These are phyloP conservation scores for Oreochromis mossambicus DNA, from an alignment of 2,797 vertebrate species.

Conservation along the genomic window DNA sequence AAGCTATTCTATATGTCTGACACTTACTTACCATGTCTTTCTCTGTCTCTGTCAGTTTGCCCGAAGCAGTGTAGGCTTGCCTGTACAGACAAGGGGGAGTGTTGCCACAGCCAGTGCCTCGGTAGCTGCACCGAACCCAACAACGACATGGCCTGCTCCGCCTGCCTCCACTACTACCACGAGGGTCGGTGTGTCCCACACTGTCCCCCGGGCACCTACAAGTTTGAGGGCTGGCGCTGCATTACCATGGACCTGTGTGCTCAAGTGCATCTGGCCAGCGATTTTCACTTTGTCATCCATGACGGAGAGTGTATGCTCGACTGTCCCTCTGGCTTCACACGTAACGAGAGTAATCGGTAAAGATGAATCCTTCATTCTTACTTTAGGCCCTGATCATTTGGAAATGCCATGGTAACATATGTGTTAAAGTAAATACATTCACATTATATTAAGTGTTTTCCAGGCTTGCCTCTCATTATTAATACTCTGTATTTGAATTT, in stretches of 20 bases:
- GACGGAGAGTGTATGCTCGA: constrained; percentile 91
- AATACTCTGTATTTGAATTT: background rate
- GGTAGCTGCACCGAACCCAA: constrained; percentile 86
- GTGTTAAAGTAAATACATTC: background rate
- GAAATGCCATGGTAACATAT: background rate
- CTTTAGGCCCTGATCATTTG: background rate
- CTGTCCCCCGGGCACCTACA: constrained; percentile 89
- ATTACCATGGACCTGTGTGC: constrained; percentile 90
- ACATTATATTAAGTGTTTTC: background rate
- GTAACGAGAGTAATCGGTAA: constrained; percentile 88
- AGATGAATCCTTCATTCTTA: background rate
- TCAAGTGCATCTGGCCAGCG: constrained; percentile 78
- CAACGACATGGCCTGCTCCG: constrained; percentile 86
- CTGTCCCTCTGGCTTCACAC: constrained; percentile 92
- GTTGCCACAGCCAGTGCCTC: constrained; percentile 93
- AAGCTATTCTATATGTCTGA: background rate
- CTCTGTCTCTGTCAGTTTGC: constrained; percentile 81
- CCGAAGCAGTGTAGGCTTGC: constrained; percentile 85
- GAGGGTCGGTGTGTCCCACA: constrained; percentile 84
- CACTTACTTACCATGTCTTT: background rate
- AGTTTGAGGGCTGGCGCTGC: constrained; percentile 97
- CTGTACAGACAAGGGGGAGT: constrained; percentile 85
- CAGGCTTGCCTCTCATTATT: background rate
- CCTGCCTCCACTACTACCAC: constrained; percentile 90
- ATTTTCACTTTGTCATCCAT: constrained; percentile 89